Conservation (phyloP, 2,113 vertebrate species). For the Vulpes vulpes region DNA sequence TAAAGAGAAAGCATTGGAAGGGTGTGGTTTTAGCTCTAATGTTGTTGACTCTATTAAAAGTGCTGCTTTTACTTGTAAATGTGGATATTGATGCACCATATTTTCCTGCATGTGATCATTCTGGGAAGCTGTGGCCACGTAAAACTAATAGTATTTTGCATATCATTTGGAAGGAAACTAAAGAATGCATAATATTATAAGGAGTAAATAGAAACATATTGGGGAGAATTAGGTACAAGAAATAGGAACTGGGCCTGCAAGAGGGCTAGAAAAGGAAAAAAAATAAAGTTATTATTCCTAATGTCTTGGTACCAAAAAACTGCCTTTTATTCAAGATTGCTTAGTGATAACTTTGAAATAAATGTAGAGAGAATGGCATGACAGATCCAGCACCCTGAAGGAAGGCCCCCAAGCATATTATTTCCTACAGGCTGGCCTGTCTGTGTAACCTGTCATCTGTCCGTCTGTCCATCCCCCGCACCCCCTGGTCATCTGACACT, state of each 20-base stretch:
- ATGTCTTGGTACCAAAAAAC: not conserved
- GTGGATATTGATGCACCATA: not conserved
- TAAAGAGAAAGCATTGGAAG: not conserved
- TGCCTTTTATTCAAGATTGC: not conserved
- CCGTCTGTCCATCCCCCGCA: no score
- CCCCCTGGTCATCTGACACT: not conserved
- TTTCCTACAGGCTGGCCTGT: not conserved
- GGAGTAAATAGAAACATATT: not conserved
- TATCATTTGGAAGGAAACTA: conserved; percentile 30
- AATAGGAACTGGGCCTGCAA: not conserved
- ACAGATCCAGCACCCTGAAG: not conserved
- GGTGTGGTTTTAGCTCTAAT: conserved; percentile 20
- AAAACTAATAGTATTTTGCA: not conserved
- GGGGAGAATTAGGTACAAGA: not conserved
- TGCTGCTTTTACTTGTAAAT: conserved; percentile 20
- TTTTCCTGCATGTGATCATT: not conserved
- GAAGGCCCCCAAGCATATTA: not conserved
- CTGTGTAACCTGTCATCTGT: not conserved
- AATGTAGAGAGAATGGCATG: not conserved
- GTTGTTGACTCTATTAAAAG: not conserved
- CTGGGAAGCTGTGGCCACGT: not conserved
- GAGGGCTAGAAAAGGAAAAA: conserved; percentile 7
- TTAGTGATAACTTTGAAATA: not conserved
- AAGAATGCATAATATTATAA: not conserved
- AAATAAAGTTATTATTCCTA: not conserved